Evolutionary conservation across 2,113 vertebrate genomes (phyloP).

Genomic region (Periophthalmodon schlosseri): DNA sequence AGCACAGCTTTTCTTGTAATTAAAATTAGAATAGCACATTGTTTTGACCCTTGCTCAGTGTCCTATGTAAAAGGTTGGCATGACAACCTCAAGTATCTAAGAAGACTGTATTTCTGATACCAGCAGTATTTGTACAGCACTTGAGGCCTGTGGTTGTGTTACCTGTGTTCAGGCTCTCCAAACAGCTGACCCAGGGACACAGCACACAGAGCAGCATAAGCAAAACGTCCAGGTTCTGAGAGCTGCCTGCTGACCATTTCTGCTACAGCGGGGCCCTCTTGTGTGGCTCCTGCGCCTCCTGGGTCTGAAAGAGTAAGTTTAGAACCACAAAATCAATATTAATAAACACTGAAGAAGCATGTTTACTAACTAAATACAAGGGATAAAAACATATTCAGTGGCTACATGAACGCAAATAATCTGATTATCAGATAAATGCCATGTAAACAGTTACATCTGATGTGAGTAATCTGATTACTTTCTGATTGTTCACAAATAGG

Average conservation of each 20-base stretch:
- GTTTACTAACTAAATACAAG: too few relatives aligned
- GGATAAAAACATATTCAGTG: too few relatives aligned
- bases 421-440: too few relatives aligned
- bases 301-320: slow-evolving; percentile 50
- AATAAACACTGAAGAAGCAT: background rate
- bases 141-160: background rate
- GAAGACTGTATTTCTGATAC: background rate
- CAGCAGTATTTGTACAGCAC: background rate
- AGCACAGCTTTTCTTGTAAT: background rate
- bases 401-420: too few relatives aligned
- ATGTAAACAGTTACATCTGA: too few relatives aligned
- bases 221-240: slow-evolving; percentile 83
- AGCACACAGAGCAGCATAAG: slow-evolving; percentile 84
- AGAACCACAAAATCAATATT: background rate
- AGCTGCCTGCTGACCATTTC: slow-evolving; percentile 68
- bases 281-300: slow-evolving; percentile 47
- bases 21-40: background rate
- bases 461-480: too few relatives aligned
- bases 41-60: background rate
- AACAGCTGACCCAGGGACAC: slow-evolving; percentile 85
- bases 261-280: slow-evolving; percentile 15
- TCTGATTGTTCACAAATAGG: too few relatives aligned
- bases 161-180: slow-evolving; percentile 84
- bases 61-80: slow-evolving; percentile 5
- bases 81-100: slow-evolving; percentile 4